Evolutionary conservation across 2,888 invertebrate species (phyloP), one percentile per base, ranked within the genome.

Genomic region (Rhagonycha fulva): DNA sequence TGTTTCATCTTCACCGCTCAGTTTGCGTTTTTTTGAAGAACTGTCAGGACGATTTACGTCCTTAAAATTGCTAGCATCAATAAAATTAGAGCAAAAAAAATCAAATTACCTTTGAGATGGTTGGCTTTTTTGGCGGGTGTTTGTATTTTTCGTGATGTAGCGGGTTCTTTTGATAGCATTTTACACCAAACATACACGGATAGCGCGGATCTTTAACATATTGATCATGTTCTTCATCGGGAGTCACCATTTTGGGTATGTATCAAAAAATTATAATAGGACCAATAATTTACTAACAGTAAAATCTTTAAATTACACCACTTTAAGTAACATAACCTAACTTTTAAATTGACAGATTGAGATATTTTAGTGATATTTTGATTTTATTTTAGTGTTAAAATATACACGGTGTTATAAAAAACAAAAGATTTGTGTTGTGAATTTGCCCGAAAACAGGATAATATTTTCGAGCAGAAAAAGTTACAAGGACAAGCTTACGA

Each of bases 161-260:
- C 0, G 93, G 89, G 89, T 96, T 96, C 84, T 92, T 94, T 84
- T 95, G 95, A 86, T 95, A 96, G 87, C 97, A 97, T 81, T 93
- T 92, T 5, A 85, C 86, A 71, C 95, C 95, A 85, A 95, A 96
- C 88, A 93, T 93, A 86, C 97, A 97, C 67, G 91, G 87, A 62
- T 87, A 88, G 86, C 94, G 79, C 4, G 82, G 75, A 81, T 87
- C 87, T 62, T 85, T 82, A 5, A 80, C 78, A 66, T 84, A 84
- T 68, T 83, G 82, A 77, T 74, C 72, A n/a, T 71, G 61, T 71
- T 78, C 76, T 70, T 76, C 74, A 30, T 74, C 78, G 11, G 76
- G 72, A 9, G 71, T 75, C 30, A 74, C 76, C 78, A 78, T 78
- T 76, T 68, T 28, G n/a, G n/a, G n/a, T n/a, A n/a, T n/a, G 14